Evolutionary conservation across 92 coral and sea anemone genomes (phyloP).

Genomic region (Palythoa heliodiscus): DNA sequence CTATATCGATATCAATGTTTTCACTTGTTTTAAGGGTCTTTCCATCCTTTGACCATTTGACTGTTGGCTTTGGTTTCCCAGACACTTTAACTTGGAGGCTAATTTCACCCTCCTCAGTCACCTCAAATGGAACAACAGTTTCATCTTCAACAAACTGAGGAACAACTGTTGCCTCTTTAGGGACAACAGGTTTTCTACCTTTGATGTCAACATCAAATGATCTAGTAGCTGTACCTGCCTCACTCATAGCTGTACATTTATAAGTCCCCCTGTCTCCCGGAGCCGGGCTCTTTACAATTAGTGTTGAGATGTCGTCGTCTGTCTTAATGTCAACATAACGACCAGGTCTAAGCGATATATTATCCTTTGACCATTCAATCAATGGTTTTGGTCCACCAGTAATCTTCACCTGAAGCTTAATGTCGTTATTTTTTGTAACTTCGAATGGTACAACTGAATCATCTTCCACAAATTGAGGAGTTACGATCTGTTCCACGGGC

Average conservation of each 20-base stretch:
- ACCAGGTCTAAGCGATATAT: constrained; percentile 49
- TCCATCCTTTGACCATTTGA: constrained; percentile 68
- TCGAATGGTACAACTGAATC: constrained; percentile 44
- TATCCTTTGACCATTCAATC: constrained; percentile 72
- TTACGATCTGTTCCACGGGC: constrained; percentile 28
- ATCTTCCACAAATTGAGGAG: constrained; percentile 44
- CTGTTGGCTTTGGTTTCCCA: constrained; percentile 62
- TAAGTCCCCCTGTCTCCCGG: constrained; percentile 74
- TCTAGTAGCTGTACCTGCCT: constrained; percentile 57
- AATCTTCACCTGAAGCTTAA: constrained; percentile 45
- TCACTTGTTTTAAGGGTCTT: constrained; percentile 54
- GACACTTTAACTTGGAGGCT: constrained; percentile 59
- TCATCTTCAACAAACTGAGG: constrained; percentile 69
- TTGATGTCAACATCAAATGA: constrained; percentile 61
- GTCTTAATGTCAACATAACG: constrained; percentile 44
- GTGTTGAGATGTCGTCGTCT: constrained; percentile 49
- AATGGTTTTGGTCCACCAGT: constrained; percentile 74
- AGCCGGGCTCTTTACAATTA: constrained; percentile 60
- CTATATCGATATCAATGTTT: constrained; percentile 62
- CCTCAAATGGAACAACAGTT: constrained; percentile 66
- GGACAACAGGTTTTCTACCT: constrained; percentile 34
- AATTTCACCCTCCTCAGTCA: constrained; percentile 74
- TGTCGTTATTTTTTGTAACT: constrained; percentile 39
- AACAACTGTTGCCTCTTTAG: constrained; percentile 30
- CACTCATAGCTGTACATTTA: constrained; percentile 67